A percentile compares a stretch with the other conserved stretches of the same genome.
These are phyloP conservation scores for Rhinoderma darwinii DNA, from an alignment of 2,113 vertebrate species.

Conservation along the genomic window DNA sequence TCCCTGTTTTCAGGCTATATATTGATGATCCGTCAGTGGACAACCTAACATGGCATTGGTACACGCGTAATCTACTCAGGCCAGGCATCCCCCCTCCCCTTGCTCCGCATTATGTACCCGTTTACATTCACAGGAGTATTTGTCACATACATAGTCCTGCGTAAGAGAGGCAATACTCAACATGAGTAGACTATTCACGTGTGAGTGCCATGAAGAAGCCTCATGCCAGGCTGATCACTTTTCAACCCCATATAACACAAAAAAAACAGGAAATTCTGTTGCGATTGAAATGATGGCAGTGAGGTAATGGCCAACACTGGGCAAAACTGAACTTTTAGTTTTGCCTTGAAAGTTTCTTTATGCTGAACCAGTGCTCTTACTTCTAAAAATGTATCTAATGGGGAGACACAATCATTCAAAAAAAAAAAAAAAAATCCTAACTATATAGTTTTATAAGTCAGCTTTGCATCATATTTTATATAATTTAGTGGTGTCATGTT, in stretches of 20 bases:
- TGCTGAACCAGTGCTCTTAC: not conserved
- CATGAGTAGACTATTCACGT: not conserved
- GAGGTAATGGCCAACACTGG: not conserved
- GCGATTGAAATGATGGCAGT: not conserved
- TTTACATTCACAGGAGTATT: not conserved
- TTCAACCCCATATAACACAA: not conserved
- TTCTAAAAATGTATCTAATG: not conserved
- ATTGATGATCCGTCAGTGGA: not conserved
- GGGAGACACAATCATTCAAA: not conserved
- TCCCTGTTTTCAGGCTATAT: not conserved
- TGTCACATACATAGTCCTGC: not conserved
- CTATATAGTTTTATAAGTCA: not conserved
- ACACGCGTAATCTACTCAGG: not conserved
- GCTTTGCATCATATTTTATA: not conserved
- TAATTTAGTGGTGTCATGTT: not conserved
- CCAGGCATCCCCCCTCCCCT: not conserved
- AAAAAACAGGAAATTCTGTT: not conserved
- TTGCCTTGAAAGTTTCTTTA: not conserved
- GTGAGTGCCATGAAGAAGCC: not conserved
- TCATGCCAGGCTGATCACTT: not conserved
- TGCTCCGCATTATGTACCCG: not conserved
- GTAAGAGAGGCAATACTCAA: not conserved
- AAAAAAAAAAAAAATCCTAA: too few relatives aligned
- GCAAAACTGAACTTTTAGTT: not conserved
- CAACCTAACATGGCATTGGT: not conserved